Percentiles rank a stretch among this genome's conserved stretches.
Conservation (phyloP, 2,797 vertebrate genomes). For the Gymnoscopelus microlampas region DNA sequence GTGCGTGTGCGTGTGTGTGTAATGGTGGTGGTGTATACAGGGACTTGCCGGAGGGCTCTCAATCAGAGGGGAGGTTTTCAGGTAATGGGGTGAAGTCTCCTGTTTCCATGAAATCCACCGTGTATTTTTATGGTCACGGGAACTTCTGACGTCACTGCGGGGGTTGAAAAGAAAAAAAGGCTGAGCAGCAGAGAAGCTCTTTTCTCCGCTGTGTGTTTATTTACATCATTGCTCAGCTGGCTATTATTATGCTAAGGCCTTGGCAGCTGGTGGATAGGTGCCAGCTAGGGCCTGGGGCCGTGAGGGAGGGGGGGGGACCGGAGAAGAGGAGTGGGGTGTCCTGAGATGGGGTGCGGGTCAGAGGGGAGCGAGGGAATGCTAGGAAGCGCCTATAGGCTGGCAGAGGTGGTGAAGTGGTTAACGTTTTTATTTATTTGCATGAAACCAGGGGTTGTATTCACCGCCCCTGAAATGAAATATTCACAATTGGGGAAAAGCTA, state of each 20-base stretch:
- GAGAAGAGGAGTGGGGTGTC: neutral
- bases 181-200: too few species aligned
- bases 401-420: neutral
- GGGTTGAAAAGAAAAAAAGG: neutral
- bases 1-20: neutral
- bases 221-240: slow-evolving; percentile 8
- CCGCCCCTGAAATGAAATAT: too few species aligned
- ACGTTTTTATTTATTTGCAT: too few species aligned
- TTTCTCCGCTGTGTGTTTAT: neutral
- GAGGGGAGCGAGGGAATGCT: too few species aligned
- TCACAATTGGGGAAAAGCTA: too few species aligned
- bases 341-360: neutral
- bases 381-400: neutral
- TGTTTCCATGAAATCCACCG: slow-evolving; percentile 5
- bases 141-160: slow-evolving; percentile 24
- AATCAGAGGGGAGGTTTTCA: neutral
- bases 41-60: neutral
- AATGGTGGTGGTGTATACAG: neutral
- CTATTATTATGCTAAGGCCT: neutral
- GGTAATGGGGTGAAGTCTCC: slow-evolving; percentile 4
- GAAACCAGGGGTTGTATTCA: too few species aligned
- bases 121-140: neutral
- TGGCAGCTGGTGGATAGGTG: slow-evolving; percentile 6
- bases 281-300: neutral
- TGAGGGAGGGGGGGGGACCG: neutral